Evolutionary conservation across 2,797 vertebrate genomes (phyloP), one percentile per base, ranked within the genome.

Genomic region (Amblyopsis hoosieri): DNA sequence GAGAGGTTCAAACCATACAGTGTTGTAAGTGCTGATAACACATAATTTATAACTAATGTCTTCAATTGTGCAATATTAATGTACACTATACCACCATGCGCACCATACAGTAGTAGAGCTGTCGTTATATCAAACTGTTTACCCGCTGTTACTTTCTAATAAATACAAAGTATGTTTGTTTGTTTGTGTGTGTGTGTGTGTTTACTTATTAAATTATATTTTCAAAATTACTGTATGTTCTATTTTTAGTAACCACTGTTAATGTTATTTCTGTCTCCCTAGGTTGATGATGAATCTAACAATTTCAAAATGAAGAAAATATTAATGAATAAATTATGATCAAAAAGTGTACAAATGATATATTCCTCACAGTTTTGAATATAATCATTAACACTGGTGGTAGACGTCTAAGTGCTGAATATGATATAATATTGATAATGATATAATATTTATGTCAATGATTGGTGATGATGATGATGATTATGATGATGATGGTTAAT

Each of bases 61-160:
- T 90, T 83, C 85, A 85, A 87, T 88, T 90, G 85, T 88, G 83
- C 83, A 87, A 88, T 90, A 89, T 89, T 90, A 89, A 90, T 89
- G 86, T 73, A 76, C 72, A 74, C 72, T 70, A 63, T 75, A 73
- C 71, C 73, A 64, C 69, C 61, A 67, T 69, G 82, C 69, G 64
- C 75, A 64, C 57, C 56, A 72, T 57, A 78, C 79, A 82, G 72
- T 23, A 87, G 81, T 66, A 66, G 72, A 73, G 83, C 75, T 85
- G 82, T 87, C 78, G 85, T 78, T 84, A 85, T 84, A 86, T 82
- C 86, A 87, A 29, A 88, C 69, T 74, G 74, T 81, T 85, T 72
- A 84, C 60, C 67, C 67, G 62, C 64, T 81, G 69, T 76, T 80
- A 86, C 82, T 72, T 79, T 79, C 80, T 79, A 19, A 0, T 45